Conservation (phyloP, 2,888 invertebrate genomes). For the Boloria selene region DNA sequence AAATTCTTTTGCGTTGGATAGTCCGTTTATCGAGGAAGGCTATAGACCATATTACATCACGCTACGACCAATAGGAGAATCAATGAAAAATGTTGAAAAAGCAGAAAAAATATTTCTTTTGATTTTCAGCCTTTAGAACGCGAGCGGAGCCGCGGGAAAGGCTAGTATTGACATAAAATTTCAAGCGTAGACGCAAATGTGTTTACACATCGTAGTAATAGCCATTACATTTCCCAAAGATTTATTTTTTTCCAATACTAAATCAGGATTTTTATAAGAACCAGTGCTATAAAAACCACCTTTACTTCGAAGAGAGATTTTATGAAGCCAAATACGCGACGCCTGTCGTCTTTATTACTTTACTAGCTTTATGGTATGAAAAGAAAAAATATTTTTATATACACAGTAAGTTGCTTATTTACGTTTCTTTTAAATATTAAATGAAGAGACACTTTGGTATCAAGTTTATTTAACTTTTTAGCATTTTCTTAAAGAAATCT, state of each 20-base stretch:
- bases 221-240: too few relatives aligned
- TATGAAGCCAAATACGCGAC: constrained; percentile 15
- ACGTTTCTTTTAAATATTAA: constrained; percentile 4
- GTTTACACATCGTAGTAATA: too few relatives aligned
- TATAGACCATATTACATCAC: too few relatives aligned
- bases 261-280: constrained; percentile 6
- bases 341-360: constrained; percentile 21
- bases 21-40: too few relatives aligned
- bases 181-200: too few relatives aligned
- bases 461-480: background rate
- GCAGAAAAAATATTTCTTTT: too few relatives aligned
- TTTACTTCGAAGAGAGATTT: constrained; percentile 13
- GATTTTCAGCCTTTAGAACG: too few relatives aligned
- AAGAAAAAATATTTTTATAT: constrained; percentile 12
- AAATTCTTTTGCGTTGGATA: too few relatives aligned
- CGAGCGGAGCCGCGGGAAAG: too few relatives aligned
- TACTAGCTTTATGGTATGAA: constrained; percentile 4
- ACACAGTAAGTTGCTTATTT: constrained; percentile 6
- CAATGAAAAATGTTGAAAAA: too few relatives aligned
- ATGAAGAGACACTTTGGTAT: background rate
- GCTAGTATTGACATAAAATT: too few relatives aligned
- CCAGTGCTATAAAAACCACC: background rate
- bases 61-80: too few relatives aligned
- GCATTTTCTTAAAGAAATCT: background rate
- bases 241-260: background rate